A percentile compares a stretch with the other conserved stretches of the same genome.
Evolutionary conservation across 2,888 invertebrate species (phyloP).

Genomic region (Agrochola macilenta): DNA sequence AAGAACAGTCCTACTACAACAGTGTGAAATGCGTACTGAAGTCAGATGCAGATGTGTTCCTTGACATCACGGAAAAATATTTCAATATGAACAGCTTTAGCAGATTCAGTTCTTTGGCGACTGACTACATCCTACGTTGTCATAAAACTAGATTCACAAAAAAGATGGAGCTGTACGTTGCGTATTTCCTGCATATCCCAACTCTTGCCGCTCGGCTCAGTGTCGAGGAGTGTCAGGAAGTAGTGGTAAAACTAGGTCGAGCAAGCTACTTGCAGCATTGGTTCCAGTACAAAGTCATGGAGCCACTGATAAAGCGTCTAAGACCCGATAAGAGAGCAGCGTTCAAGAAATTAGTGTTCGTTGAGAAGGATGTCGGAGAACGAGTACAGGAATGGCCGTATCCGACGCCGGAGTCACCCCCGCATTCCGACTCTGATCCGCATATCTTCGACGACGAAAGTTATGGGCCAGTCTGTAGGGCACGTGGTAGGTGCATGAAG

Average conservation of each 20-base stretch:
- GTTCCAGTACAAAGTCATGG: constrained; percentile 76
- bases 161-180: constrained; percentile 77
- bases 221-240: constrained; percentile 73
- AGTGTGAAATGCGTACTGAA: constrained; percentile 75
- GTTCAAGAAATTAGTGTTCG: constrained; percentile 77
- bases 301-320: constrained; percentile 77
- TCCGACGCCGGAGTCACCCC: constrained; percentile 52
- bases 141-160: constrained; percentile 72
- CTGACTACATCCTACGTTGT: constrained; percentile 73
- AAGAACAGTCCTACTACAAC: constrained; percentile 67
- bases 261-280: constrained; percentile 73
- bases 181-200: constrained; percentile 72
- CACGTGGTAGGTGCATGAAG: fast-evolving
- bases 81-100: constrained; percentile 60
- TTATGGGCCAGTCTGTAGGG: not conserved
- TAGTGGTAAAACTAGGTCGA: constrained; percentile 72
- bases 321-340: constrained; percentile 66
- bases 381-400: constrained; percentile 73
- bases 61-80: constrained; percentile 77
- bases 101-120: constrained; percentile 69
- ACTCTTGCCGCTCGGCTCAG: constrained; percentile 73
- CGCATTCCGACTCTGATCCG: not conserved
- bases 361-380: constrained; percentile 72
- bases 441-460: constrained; percentile 63
- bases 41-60: constrained; percentile 70